Conservation (phyloP, 1,140 invertebrate species). For the Amyelois transitella region DNA sequence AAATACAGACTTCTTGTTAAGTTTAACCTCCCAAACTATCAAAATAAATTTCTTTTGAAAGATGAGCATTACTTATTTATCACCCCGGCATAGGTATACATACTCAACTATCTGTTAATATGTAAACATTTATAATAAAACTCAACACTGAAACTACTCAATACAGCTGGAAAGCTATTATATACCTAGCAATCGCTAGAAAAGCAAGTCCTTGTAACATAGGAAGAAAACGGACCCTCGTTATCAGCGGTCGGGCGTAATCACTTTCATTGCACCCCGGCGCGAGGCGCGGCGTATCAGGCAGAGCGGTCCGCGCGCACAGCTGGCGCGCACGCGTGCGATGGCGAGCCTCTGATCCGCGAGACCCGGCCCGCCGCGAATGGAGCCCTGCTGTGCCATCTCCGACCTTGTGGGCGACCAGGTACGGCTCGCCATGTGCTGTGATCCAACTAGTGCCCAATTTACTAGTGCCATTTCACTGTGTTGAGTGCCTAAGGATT, state of each 20-base stretch:
- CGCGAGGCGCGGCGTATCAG: conserved; percentile 34
- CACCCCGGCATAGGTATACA: too few species aligned
- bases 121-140: too few species aligned
- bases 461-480: background rate
- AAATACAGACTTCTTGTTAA: too few species aligned
- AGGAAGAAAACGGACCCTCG: conserved; percentile 29
- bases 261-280: conserved; percentile 67
- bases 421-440: conserved; percentile 32
- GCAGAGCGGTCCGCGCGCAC: conserved; percentile 45
- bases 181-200: too few species aligned
- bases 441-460: conserved; percentile 2
- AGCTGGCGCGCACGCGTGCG: conserved; percentile 55
- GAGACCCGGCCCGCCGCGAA: conserved; percentile 42
- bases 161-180: too few species aligned
- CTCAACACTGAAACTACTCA: too few species aligned
- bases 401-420: conserved; percentile 63
- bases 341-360: conserved; percentile 10
- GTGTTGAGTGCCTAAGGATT: background rate
- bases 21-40: too few species aligned
- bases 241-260: conserved; percentile 64
- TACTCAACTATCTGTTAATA: too few species aligned
- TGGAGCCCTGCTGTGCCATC: conserved; percentile 60
- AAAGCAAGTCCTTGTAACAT: background rate
- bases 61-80: too few species aligned
- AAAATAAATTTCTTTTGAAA: too few species aligned